phyloP scores from a whole-genome alignment of 2,888 invertebrate species.

The Morinoia aosen region DNA sequence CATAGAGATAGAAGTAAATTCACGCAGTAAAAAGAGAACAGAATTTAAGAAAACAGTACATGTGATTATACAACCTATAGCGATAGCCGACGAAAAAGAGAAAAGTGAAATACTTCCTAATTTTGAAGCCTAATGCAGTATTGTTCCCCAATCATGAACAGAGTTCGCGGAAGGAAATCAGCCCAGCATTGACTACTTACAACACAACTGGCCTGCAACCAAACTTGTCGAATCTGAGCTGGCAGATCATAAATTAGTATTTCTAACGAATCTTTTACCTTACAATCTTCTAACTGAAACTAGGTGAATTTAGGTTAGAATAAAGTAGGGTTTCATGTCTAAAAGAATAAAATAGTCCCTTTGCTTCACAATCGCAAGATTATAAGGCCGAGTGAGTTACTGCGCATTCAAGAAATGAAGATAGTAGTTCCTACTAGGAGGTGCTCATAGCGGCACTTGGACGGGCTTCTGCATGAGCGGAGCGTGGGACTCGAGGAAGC shows the following conservation, averaged over 20 bases:
- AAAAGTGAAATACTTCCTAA: not conserved
- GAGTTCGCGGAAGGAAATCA: not conserved
- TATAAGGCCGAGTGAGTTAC: not conserved
- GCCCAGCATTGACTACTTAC: not conserved
- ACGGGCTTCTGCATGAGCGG: constrained; percentile 66
- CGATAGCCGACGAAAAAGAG: not conserved
- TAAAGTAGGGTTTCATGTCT: not conserved
- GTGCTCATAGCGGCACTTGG: constrained; percentile 60
- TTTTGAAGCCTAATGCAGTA: not conserved
- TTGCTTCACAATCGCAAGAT: not conserved
- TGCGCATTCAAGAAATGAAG: not conserved
- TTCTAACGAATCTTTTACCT: not conserved
- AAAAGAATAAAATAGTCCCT: not conserved
- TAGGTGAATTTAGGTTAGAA: not conserved
- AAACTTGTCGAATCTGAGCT: not conserved
- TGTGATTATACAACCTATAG: not conserved
- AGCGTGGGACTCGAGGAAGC: constrained; percentile 63
- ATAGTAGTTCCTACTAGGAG: not conserved
- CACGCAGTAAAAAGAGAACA: too few species aligned
- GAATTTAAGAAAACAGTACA: not conserved
- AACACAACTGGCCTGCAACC: not conserved
- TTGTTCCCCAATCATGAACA: not conserved
- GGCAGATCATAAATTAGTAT: not conserved
- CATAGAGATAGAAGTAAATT: not conserved
- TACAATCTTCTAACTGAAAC: not conserved